phyloP scores from a whole-genome alignment of 1,140 invertebrate genomes.

The Dendroctonus ponderosae region DNA sequence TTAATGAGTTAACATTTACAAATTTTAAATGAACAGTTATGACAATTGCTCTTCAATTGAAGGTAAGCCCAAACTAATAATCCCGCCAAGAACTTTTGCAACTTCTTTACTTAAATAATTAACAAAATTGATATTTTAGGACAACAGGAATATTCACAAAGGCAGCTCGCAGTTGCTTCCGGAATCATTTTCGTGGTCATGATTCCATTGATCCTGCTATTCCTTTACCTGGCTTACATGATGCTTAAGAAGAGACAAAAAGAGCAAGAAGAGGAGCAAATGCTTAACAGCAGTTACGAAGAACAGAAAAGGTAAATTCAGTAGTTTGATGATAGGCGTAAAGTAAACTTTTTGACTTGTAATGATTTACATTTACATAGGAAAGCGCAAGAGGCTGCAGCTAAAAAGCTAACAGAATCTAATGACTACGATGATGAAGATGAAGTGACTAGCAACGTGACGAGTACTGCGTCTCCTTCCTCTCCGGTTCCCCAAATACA shows the following conservation, averaged over 20 bases:
- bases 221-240: constrained; percentile 69
- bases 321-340: no score
- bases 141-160: constrained; percentile 73
- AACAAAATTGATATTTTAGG: constrained; percentile 52
- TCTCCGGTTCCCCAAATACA: constrained; percentile 6
- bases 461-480: constrained; percentile 23
- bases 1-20: no score
- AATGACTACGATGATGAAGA: constrained; percentile 36
- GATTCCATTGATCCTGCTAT: constrained; percentile 69
- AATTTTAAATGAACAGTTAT: no score
- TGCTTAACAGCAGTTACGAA: constrained; percentile 4
- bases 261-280: constrained; percentile 55
- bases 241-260: constrained; percentile 59
- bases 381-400: constrained; percentile 39
- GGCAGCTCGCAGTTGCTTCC: constrained; percentile 72
- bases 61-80: no score
- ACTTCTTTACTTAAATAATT: no score
- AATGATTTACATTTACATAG: constrained; percentile 14
- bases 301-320: constrained; percentile 10
- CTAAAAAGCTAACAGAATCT: constrained; percentile 39
- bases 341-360: no score
- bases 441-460: constrained; percentile 30
- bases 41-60: no score
- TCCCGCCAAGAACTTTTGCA: no score
- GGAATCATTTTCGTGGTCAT: constrained; percentile 66